These are phyloP conservation scores for Ispidina lecontei DNA, from an alignment of 2,797 vertebrate genomes.

Conservation along the genomic window DNA sequence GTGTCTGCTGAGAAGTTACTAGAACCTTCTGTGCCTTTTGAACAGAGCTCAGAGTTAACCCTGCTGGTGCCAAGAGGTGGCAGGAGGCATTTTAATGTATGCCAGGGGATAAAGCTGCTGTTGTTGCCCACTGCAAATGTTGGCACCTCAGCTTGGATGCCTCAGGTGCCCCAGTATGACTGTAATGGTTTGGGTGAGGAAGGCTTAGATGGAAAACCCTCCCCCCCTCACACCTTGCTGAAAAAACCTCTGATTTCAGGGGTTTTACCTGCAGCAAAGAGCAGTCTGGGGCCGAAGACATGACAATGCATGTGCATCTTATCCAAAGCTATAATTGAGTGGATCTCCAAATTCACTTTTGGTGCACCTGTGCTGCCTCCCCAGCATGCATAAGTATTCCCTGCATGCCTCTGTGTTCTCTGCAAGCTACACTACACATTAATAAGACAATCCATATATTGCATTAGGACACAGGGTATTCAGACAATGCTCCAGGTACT, in stretches of 20 bases:
- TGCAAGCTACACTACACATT: conserved; percentile 66
- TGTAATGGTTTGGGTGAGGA: neutral
- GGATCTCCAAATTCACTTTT: neutral
- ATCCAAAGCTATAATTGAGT: conserved; percentile 15
- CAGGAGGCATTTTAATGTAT: neutral
- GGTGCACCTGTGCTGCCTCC: neutral
- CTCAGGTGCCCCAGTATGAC: neutral
- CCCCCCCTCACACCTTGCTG: too few species aligned
- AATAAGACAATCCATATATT: conserved; percentile 68
- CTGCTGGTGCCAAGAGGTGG: neutral
- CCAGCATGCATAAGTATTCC: neutral
- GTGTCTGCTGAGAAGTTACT: neutral
- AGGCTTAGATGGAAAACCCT: accelerated
- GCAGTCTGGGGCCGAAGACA: neutral
- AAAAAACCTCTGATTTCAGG: neutral
- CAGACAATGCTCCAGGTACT: conserved; percentile 67
- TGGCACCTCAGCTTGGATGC: neutral
- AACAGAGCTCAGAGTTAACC: neutral
- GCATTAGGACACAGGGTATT: conserved; percentile 60
- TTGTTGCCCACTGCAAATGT: neutral
- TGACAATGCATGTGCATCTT: neutral
- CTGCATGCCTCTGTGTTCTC: conserved; percentile 25
- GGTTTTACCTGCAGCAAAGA: accelerated
- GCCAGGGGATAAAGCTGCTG: neutral
- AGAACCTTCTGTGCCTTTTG: neutral